phyloP scores from a whole-genome alignment of 1,140 invertebrate species.

The Diploscapter pachys region DNA sequence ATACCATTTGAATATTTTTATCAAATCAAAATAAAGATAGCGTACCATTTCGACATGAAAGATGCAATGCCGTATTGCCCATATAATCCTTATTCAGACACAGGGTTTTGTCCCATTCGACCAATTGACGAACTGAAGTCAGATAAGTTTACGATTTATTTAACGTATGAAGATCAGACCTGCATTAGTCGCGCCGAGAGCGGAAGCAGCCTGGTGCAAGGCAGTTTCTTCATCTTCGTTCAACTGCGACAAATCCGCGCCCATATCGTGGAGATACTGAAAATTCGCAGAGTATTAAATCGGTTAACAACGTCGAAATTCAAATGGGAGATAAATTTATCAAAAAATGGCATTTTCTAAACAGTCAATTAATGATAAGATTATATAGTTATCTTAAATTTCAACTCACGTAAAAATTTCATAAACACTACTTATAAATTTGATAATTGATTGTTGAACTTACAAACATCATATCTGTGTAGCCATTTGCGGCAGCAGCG shows the following conservation, averaged over 20 bases:
- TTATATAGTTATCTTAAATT: conserved; percentile 1
- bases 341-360: no score
- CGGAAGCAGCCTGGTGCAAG: conserved; percentile 13
- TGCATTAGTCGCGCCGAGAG: conserved; percentile 2
- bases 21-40: conserved; percentile 1
- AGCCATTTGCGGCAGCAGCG: conserved; percentile 25
- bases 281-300: not conserved
- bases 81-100: conserved; percentile 27
- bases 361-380: not conserved
- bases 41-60: conserved; percentile 21
- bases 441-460: not conserved
- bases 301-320: no score
- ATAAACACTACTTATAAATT: not conserved
- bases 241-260: conserved; percentile 15
- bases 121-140: conserved; percentile 15
- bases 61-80: conserved; percentile 32
- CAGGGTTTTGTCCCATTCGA: conserved; percentile 31
- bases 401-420: not conserved
- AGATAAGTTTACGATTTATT: not conserved
- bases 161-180: not conserved
- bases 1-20: not conserved
- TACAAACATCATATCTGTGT: conserved; percentile 23
- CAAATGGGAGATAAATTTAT: no score
- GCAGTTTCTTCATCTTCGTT: conserved; percentile 33
- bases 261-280: conserved; percentile 20